Base-by-base conservation (phyloP, 2,797 vertebrate genomes). In the Melanotaenia pygmaea region DNA sequence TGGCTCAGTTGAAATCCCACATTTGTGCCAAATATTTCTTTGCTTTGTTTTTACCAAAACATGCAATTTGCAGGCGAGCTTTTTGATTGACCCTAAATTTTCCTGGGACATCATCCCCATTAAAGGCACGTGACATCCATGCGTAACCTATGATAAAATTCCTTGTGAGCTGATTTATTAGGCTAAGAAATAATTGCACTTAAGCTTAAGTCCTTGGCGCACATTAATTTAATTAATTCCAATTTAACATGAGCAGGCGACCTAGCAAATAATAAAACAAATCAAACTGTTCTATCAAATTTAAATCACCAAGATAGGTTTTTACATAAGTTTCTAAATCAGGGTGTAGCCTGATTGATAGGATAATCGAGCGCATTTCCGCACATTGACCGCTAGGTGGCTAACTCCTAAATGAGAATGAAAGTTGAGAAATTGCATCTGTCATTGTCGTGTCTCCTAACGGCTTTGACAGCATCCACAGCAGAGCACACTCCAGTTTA, bases 311-410 rank as follows among this genome's bases (percentile, higher is more conserved):
- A 30, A 30, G 28, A 30, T 30, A 30, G 32, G 32, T 34, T 34
- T 34, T 34, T 7, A 16, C 14, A 4, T 3, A 10, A 45, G 28
- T 30, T 10, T 8, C 13, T 22, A 1, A 14, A 5, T 14, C 26
- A 45, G 37, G 38, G 59, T 61, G 72, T 45, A 37, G 9, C 22
- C 40, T 5, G 4, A 12, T 53, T 10, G 24, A 45, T 5, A 14
- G 43, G n/a, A 22, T 2, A 13, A 2, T 24, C 4, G 24, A 22
- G 4, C 50, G 18, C 26, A 14, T 68, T 37, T 43, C 7, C 24
- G 38, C 28, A 1, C 1, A n/a, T 1, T 6, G 54, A 38, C 87
- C 84, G 50, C 90, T 83, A 38, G 86, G 72, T 77, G 89, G 83
- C 88, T 86, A 86, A 28, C 76, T 81, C 4, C 22, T 12, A 0